These are phyloP conservation scores for Drosophila basisetae DNA, from an alignment of 2,888 invertebrate species.

Conservation along the genomic window DNA sequence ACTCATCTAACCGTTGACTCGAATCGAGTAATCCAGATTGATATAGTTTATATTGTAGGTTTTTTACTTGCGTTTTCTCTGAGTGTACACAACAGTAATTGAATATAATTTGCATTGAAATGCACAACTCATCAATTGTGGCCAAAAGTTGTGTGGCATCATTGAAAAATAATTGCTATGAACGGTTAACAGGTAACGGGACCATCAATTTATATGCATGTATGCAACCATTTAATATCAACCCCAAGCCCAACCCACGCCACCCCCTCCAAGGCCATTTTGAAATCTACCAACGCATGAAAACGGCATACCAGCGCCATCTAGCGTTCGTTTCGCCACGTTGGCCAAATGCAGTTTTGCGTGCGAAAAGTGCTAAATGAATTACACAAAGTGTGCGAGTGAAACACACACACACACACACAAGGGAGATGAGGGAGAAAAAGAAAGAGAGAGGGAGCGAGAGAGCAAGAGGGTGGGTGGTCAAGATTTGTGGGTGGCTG, in stretches of 20 bases:
- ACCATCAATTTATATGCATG: background rate
- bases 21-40: background rate
- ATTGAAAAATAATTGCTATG: background rate
- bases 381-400: constrained; percentile 41
- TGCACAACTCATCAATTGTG: background rate
- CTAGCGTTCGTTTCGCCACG: constrained; percentile 43
- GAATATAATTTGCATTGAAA: background rate
- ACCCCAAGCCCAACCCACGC: background rate
- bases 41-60: background rate
- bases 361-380: constrained; percentile 58
- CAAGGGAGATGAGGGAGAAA: background rate
- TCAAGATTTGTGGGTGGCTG: constrained; percentile 17
- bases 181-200: background rate
- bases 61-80: background rate
- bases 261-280: constrained; percentile 8
- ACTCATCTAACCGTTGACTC: background rate
- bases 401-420: constrained; percentile 4
- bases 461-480: background rate
- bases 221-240: background rate
- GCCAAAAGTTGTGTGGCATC: background rate
- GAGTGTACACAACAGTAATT: background rate
- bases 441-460: background rate
- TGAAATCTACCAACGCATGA: constrained; percentile 25
- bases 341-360: constrained; percentile 54
- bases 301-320: constrained; percentile 41